Evolutionary conservation across 2,797 vertebrate species (phyloP).

Genomic region (Centroberyx gerrardi): DNA sequence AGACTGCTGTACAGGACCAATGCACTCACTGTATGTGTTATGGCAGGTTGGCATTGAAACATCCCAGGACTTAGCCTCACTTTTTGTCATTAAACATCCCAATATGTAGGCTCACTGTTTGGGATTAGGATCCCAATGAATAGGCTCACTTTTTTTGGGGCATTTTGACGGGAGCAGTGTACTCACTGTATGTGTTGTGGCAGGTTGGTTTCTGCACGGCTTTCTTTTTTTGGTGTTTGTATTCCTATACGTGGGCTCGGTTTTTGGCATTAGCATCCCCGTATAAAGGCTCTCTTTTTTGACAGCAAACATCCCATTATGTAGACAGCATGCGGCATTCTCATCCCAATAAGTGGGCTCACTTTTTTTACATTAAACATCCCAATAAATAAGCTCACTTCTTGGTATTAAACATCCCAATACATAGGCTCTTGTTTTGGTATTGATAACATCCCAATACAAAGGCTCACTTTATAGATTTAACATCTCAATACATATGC

Average conservation of each 20-base stretch:
- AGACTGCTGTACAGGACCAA: not conserved
- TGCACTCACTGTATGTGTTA: not conserved
- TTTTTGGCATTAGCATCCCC: not conserved
- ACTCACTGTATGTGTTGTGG: not conserved
- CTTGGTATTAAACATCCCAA: constrained; percentile 4
- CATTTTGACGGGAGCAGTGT: not conserved
- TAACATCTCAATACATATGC: constrained; percentile 39
- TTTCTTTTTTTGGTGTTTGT: not conserved
- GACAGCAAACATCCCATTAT: not conserved
- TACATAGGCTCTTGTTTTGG: not conserved
- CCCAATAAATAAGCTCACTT: constrained; percentile 13
- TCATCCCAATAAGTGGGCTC: not conserved
- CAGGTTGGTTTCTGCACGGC: not conserved
- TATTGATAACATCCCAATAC: constrained; percentile 19
- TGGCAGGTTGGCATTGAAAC: not conserved
- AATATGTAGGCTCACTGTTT: not conserved
- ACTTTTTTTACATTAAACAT: not conserved
- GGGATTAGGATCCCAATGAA: not conserved
- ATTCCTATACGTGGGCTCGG: not conserved
- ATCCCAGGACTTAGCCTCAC: not conserved
- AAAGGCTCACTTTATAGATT: constrained; percentile 29
- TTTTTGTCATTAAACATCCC: not conserved
- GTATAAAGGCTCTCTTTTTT: not conserved
- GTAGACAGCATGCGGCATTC: not conserved
- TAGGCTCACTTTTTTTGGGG: not conserved